These are phyloP conservation scores for Danaus melanippus DNA, from an alignment of 1,140 invertebrate genomes.

Conservation along the genomic window DNA sequence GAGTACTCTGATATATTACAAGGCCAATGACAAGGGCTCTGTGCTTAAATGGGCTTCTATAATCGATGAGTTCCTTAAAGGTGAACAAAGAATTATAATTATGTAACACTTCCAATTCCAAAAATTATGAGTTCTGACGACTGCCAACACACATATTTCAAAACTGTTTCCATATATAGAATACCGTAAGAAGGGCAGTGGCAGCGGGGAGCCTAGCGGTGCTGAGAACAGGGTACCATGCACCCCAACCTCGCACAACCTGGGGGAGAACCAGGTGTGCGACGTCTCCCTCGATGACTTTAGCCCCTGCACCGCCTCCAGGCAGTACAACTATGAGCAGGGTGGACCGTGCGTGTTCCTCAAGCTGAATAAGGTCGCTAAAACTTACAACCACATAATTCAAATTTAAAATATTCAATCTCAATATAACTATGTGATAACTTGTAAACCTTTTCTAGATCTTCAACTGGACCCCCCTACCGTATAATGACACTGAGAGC, in stretches of 20 bases:
- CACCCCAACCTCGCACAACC: conserved; percentile 63
- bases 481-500: conserved; percentile 81
- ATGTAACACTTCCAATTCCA: neutral
- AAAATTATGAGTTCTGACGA: neutral
- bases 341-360: conserved; percentile 87
- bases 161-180: conserved; percentile 28
- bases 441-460: conserved; percentile 73
- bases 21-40: conserved; percentile 83
- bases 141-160: too few relatives aligned
- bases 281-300: conserved; percentile 75
- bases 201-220: conserved; percentile 42
- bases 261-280: conserved; percentile 66
- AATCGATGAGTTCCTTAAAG: conserved; percentile 80
- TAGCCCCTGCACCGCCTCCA: conserved; percentile 78
- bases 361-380: conserved; percentile 83
- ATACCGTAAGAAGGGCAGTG: conserved; percentile 64
- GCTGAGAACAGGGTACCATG: conserved; percentile 72
- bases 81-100: conserved; percentile 63
- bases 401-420: neutral
- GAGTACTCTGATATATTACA: conserved; percentile 95
- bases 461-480: conserved; percentile 84
- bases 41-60: conserved; percentile 84
- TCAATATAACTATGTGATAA: too few relatives aligned
- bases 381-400: neutral
- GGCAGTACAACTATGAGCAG: conserved; percentile 83